Conservation (phyloP, 2,888 invertebrate genomes). For the Clunio marinus region DNA sequence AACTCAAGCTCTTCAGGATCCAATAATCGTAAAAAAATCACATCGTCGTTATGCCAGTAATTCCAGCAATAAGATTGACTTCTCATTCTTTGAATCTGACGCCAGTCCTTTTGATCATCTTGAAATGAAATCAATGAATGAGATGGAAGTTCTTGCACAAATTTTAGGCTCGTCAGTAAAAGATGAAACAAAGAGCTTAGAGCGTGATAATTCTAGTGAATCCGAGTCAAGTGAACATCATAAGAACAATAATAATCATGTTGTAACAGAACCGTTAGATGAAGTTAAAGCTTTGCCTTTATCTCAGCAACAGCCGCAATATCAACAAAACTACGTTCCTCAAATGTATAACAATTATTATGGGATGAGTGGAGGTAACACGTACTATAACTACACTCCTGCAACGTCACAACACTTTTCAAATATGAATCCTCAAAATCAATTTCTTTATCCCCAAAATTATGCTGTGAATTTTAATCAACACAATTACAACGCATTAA, state of each 20-base stretch:
- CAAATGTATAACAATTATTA: conserved; percentile 24
- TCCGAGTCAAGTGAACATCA: conserved; percentile 29
- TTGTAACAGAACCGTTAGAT: neutral
- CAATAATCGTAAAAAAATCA: conserved; percentile 2
- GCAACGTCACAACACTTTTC: neutral
- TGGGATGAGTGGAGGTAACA: neutral
- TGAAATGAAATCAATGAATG: conserved; percentile 87
- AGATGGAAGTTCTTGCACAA: conserved; percentile 83
- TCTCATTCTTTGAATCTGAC: conserved; percentile 85
- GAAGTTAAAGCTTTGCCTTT: neutral
- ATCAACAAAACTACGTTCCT: conserved; percentile 2
- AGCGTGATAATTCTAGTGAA: conserved; percentile 33
- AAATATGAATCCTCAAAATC: neutral
- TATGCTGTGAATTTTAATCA: conserved; percentile 27
- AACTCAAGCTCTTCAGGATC: conserved; percentile 42
- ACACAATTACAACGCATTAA: neutral
- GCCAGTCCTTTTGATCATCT: conserved; percentile 92
- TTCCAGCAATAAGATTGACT: conserved; percentile 47
- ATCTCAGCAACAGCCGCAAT: neutral
- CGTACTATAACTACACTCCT: neutral
- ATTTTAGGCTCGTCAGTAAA: conserved; percentile 53
- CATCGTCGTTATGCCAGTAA: conserved; percentile 41
- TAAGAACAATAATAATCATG: conserved; percentile 14
- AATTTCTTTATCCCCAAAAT: conserved; percentile 30
- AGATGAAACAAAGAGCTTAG: conserved; percentile 22